Conservation (phyloP, 2,888 invertebrate species). For the Pharmacophagus antenor region DNA sequence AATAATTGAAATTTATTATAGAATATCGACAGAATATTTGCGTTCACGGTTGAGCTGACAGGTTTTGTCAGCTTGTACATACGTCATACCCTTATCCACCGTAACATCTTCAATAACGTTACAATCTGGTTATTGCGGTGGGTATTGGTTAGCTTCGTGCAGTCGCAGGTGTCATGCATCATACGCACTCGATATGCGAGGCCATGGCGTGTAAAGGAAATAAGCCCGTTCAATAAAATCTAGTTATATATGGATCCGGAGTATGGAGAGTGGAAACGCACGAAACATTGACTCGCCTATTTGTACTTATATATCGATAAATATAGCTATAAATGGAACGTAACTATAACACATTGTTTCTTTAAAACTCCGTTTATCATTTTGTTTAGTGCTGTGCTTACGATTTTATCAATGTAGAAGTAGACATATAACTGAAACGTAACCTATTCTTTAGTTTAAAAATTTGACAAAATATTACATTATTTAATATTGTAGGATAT, state of each 20-base stretch:
- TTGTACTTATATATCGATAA: conserved; percentile 8
- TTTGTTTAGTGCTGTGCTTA: not conserved
- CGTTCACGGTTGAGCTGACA: conserved; percentile 1
- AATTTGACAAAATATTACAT: no score
- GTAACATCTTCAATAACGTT: conserved; percentile 26
- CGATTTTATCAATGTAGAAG: not conserved
- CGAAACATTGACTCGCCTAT: conserved; percentile 4
- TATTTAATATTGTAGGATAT: no score
- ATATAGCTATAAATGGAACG: not conserved
- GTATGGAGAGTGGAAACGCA: conserved; percentile 9
- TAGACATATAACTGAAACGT: no score
- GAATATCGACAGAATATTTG: no score
- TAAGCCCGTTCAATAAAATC: conserved; percentile 30
- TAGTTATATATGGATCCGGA: conserved; percentile 29
- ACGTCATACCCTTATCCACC: conserved; percentile 17
- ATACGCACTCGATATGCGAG: conserved; percentile 26
- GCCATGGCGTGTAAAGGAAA: conserved; percentile 30
- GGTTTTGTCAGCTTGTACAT: conserved; percentile 3
- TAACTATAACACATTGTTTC: not conserved
- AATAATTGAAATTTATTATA: no score
- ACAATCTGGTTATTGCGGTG: conserved; percentile 11
- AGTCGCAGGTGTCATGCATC: conserved; percentile 25
- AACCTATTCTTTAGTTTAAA: no score
- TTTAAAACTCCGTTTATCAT: no score
- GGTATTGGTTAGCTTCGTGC: conserved; percentile 4